Evolutionary conservation across 92 coral and sea anemone species (phyloP), one percentile per base, ranked within the genome.

Genomic region (Bergia puertoricense): DNA sequence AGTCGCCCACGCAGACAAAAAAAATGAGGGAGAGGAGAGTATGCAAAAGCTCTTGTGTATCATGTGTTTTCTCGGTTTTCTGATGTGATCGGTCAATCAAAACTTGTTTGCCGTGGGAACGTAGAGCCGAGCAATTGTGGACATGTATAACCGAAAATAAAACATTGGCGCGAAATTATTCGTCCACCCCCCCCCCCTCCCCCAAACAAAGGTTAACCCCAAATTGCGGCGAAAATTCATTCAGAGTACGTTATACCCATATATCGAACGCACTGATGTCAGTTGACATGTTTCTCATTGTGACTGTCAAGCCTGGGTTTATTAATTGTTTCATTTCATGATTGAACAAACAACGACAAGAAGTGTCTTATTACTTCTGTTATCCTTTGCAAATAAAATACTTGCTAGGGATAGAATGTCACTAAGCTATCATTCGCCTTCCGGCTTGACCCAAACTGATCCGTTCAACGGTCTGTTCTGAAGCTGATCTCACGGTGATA

Each of bases 341-440:
- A 22, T 44, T 76, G 30, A 43, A 44, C 80, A 76, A 76, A 76
- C 80, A 44, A 76, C 23, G 56, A 76, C 11, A 46, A 45, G 14
- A 42, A 76, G n/a, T 20, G 37, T 18, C 46, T 41, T 15, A 76
- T 44, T 8, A 18, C 11, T 76, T 76, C 11, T 37, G 23, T 43
- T 76, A 22, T 44, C n/a, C 56, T 76, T 45, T 76, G 14, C 51
- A 44, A 44, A 76, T 4, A 76, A 46, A 42, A 76, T 76, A 6
- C 37, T 76, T 76, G 23, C 46, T 76, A 57, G 44, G 39, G 56
- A 43, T 76, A 76, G 11, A 41, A 42, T 76, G 80, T 76, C 80
- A 76, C 80, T 76, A 76, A 44, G 80, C 44, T 41, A 43, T 40
- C 48, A 41, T 75, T 13, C 38, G 50, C 41, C 15, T 76, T 44